Evolutionary conservation across 2,113 vertebrate genomes (phyloP).

Genomic region (Papio anubis): DNA sequence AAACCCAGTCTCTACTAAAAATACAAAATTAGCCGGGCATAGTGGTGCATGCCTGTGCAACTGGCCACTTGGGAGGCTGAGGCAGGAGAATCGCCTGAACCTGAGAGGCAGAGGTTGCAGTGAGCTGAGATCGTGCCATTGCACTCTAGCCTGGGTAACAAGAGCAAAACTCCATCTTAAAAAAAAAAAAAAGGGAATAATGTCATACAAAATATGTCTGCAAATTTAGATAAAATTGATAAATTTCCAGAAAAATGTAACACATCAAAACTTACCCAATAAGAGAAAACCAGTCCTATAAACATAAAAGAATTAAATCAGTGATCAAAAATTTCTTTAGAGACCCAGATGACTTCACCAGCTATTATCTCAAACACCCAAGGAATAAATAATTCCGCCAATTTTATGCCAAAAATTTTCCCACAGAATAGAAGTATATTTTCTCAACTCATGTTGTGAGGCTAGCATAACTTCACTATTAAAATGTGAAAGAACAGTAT

Average conservation of each 20-base stretch:
- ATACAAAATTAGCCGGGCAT: too few species aligned
- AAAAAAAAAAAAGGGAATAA: neutral
- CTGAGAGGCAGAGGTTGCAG: too few species aligned
- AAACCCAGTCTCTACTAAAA: too few species aligned
- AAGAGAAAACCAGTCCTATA: neutral
- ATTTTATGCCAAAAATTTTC: neutral
- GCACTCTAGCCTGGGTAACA: too few species aligned
- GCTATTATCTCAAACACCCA: neutral
- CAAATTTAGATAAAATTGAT: neutral
- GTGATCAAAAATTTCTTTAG: neutral
- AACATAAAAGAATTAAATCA: neutral
- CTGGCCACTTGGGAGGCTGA: too few species aligned
- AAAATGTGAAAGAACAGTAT: neutral
- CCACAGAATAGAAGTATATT: neutral
- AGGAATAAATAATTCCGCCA: neutral
- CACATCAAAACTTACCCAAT: neutral
- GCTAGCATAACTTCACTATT: neutral
- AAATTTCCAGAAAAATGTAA: constrained; percentile 25
- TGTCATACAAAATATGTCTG: neutral
- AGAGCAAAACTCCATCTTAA: too few species aligned
- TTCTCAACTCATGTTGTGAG: neutral
- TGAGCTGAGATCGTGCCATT: too few species aligned
- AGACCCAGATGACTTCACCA: neutral
- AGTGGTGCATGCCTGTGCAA: too few species aligned
- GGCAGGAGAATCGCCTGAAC: too few species aligned